Conservation (phyloP, 2,113 vertebrate genomes). For the Quiscalus mexicanus region DNA sequence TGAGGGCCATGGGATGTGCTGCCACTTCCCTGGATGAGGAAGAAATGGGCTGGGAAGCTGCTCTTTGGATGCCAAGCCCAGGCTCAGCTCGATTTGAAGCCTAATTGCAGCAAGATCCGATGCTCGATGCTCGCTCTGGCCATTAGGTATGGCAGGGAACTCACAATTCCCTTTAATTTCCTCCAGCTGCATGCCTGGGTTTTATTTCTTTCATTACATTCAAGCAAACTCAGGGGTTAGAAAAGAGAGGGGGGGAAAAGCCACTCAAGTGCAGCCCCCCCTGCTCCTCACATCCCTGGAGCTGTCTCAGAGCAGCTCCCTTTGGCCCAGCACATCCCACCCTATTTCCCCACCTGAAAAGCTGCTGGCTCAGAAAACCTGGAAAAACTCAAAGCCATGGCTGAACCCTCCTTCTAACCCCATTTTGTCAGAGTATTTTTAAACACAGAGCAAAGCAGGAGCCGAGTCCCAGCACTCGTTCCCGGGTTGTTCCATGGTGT, state of each 20-base stretch:
- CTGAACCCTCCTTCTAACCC: slow-evolving; percentile 35
- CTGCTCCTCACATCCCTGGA: not conserved
- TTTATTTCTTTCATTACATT: not conserved
- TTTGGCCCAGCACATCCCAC: not conserved
- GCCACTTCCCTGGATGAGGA: not conserved
- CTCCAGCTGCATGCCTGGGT: not conserved
- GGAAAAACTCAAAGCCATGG: not conserved
- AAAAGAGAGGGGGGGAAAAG: not conserved
- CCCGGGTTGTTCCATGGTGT: not conserved
- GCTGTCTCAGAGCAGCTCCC: not conserved
- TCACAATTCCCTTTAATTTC: not conserved
- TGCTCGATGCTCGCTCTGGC: not conserved
- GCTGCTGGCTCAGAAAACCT: not conserved
- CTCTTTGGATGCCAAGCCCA: not conserved
- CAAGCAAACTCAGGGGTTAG: not conserved
- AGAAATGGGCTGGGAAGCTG: not conserved
- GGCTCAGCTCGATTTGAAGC: not conserved
- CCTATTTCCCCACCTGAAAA: not conserved
- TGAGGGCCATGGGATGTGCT: fast-evolving
- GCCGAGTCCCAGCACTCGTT: not conserved
- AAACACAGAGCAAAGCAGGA: not conserved
- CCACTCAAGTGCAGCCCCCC: not conserved
- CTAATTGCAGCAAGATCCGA: not conserved
- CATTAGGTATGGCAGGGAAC: not conserved
- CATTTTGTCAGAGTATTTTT: slow-evolving; percentile 61